Conservation (phyloP, 2,113 vertebrate species). For the Sisor rabdophorus region DNA sequence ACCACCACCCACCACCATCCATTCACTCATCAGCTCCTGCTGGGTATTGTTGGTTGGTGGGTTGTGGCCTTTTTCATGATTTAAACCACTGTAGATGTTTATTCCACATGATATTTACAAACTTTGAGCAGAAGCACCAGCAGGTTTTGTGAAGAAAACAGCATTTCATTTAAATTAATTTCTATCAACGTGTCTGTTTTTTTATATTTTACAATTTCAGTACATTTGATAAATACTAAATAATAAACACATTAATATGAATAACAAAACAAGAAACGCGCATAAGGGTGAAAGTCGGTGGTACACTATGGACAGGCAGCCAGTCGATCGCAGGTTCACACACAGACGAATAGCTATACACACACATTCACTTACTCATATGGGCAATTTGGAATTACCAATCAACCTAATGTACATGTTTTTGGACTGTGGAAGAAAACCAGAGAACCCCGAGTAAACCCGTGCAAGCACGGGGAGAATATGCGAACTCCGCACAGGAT, state of each 20-base stretch:
- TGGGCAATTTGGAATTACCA: no score
- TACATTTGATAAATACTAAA: background rate
- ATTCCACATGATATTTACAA: slow-evolving; percentile 7
- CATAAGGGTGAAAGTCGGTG: no score
- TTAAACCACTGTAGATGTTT: slow-evolving; percentile 46
- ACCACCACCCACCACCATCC: slow-evolving; percentile 55
- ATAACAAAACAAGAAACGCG: no score
- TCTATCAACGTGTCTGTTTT: background rate
- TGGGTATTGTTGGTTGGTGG: slow-evolving; percentile 60
- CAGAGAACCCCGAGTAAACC: no score
- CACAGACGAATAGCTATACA: no score
- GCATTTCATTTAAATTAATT: background rate
- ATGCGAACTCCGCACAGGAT: no score
- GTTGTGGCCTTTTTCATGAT: slow-evolving; percentile 55
- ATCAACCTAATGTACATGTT: no score
- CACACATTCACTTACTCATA: no score
- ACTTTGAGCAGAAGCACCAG: background rate
- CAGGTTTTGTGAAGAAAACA: background rate
- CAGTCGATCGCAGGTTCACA: no score
- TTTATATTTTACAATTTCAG: background rate
- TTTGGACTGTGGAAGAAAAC: no score
- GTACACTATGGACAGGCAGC: no score
- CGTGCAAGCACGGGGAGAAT: no score
- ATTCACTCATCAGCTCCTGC: slow-evolving; percentile 43
- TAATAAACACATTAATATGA: background rate